Base-by-base conservation (phyloP, 2,888 invertebrate genomes). In the Hetaerina titia region DNA sequence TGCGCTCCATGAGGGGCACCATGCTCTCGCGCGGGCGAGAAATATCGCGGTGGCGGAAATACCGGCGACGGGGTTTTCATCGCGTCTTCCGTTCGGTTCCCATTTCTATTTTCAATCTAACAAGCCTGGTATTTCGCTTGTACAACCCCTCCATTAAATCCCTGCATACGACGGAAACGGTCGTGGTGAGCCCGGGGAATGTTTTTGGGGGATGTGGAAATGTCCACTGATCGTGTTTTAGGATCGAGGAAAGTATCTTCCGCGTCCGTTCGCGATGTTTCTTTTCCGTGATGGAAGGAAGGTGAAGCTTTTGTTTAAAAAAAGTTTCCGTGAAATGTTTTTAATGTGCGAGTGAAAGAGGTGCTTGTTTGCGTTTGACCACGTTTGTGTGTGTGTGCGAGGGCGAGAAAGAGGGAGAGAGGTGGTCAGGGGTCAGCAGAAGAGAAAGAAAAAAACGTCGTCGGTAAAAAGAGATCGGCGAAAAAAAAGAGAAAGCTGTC, bases 401-500 rank as follows among this genome's bases (percentile, higher is more conserved):
- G 58, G 17, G 64, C 64, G 64, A 8, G 90, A 25, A 89, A 89
- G 89, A 69, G 25, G 81, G 56, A 57, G 64, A 74, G n/a, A 57
- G n/a, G 89, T n/a, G 57, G n/a, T 11, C 22, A 25, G 45, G 56
- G 56, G 92, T 22, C 90, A n/a, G 22, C n/a, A n/a, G 89, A n/a
- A 17, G 58, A 89, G 56, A 69, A 90, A 64, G 64, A 90, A 89
- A 89, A 89, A 81, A 81, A 31, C n/a, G n/a, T 60, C 60, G 60
- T 60, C 60, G 60, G 9, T 81, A 81, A 81, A 69, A 74, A 69
- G 92, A 74, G 22, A 69, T 31, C 19, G 92, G 57, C 7, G n/a
- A n/a, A 69, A 63, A 90, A 92, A 92, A 92, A 92, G 92, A 92
- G 92, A 92, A 92, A 92, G 92, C 92, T 57, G 89, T n/a, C 13